Evolutionary conservation across 2,113 vertebrate genomes (phyloP).

Genomic region (Lamprotornis superbus): DNA sequence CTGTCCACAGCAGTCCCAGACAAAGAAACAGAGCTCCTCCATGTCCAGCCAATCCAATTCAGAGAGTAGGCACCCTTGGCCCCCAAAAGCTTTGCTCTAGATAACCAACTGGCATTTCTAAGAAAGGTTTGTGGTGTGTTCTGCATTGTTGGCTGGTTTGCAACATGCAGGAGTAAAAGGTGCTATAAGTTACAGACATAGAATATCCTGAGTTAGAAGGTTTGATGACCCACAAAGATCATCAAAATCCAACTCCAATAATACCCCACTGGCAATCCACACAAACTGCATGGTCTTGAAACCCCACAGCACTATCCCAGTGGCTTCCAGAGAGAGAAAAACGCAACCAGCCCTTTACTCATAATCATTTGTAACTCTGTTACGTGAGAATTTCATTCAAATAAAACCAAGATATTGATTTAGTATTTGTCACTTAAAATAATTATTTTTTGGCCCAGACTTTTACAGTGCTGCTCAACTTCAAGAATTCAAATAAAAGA

Average conservation of each 20-base stretch:
- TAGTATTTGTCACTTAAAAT: not conserved
- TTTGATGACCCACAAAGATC: not conserved
- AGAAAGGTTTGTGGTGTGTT: not conserved
- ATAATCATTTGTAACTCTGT: not conserved
- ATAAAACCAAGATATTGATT: not conserved
- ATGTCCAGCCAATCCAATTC: too few species aligned
- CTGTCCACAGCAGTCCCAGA: not conserved
- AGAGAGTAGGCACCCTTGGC: not conserved
- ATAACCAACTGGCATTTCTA: not conserved
- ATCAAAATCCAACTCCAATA: not conserved
- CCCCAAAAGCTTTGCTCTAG: not conserved
- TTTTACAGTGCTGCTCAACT: not conserved
- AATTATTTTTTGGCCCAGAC: not conserved
- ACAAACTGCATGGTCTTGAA: not conserved
- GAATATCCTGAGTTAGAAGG: not conserved
- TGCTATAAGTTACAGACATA: not conserved
- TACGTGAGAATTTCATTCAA: not conserved
- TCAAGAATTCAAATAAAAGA: not conserved
- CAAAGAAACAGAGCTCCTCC: not conserved
- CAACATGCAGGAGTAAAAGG: not conserved
- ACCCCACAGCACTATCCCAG: not conserved
- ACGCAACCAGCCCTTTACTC: fast-evolving
- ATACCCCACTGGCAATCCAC: not conserved
- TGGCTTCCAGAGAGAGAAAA: not conserved
- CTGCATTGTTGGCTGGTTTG: not conserved